Base-by-base conservation (phyloP, 2,888 invertebrate genomes). In the Rugalucina vietnamica region DNA sequence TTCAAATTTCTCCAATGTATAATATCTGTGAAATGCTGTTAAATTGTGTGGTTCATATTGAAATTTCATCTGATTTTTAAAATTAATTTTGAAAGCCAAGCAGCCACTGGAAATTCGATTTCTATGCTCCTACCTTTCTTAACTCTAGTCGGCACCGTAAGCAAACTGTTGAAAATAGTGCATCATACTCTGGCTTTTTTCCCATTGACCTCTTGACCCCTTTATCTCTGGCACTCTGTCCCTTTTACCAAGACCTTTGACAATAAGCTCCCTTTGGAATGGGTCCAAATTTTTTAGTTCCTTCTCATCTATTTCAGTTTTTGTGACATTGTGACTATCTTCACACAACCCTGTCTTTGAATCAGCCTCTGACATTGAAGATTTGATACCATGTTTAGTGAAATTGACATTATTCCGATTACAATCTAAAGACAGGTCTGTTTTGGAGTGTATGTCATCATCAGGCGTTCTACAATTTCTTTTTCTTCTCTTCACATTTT, bases 61-160 rank as follows among this genome's bases (percentile, higher is more conserved):
- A 18, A 43, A 43, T 12, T 18, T 43, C 43, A 18, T 18, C 43
- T 43, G 10, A 18, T 8, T 8, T 8, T 12, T 43, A 18, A 43
- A 43, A 43, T 8, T 8, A 43, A n/a, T n/a, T n/a, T n/a, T n/a
- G n/a, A n/a, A n/a, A n/a, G n/a, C n/a, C n/a, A n/a, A n/a, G n/a
- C n/a, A n/a, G n/a, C n/a, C n/a, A n/a, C n/a, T n/a, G n/a, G n/a
- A n/a, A n/a, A n/a, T n/a, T n/a, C n/a, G n/a, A n/a, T n/a, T n/a
- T n/a, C n/a, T n/a, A n/a, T n/a, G n/a, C n/a, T n/a, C n/a, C 18
- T 70, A 88, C 88, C 86, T 88, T 71, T 70, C 79, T 80, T 8
- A 87, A 27, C 18, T 81, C 49, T 1, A 79, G 36, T 29, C 43
- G 43, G 14, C 78, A 65, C 88, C 88, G 54, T 69, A 73, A 24